A percentile compares a stretch with the other conserved stretches of the same genome.
phyloP scores from a whole-genome alignment of 2,113 vertebrate species.

The Dipodomys ordii region DNA sequence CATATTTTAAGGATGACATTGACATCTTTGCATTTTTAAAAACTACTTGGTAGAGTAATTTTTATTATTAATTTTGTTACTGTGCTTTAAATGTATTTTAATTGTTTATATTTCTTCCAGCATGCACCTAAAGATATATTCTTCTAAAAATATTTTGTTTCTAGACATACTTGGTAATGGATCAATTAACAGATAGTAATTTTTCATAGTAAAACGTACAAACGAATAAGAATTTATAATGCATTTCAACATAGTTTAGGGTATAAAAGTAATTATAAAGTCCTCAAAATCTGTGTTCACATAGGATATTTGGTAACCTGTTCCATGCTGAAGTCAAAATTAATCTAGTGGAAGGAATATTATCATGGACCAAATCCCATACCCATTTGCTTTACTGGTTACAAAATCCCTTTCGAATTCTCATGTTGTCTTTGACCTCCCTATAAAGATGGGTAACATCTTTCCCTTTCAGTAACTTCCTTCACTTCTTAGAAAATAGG shows the following conservation, averaged over 20 bases:
- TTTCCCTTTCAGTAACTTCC: neutral
- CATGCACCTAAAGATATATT: slow-evolving; percentile 17
- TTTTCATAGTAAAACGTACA: neutral
- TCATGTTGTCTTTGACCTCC: neutral
- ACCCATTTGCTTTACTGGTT: neutral
- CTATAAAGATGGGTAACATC: fast-evolving
- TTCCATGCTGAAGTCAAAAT: neutral
- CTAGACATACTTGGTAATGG: slow-evolving; percentile 49
- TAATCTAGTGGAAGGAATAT: neutral
- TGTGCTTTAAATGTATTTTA: slow-evolving; percentile 47
- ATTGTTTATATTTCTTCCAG: slow-evolving; percentile 40
- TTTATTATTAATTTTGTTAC: slow-evolving; percentile 60
- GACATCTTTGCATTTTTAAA: slow-evolving; percentile 56
- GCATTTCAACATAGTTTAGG: neutral
- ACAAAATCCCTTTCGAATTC: neutral
- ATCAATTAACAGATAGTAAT: neutral
- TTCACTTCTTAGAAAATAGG: neutral
- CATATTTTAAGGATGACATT: slow-evolving; percentile 68
- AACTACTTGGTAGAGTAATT: neutral
- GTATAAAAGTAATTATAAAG: neutral
- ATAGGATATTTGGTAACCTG: neutral
- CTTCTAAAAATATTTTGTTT: slow-evolving; percentile 38
- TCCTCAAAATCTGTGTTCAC: neutral
- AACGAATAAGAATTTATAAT: neutral
- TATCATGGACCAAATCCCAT: neutral